These are phyloP conservation scores for Axinella damicornis DNA, from an alignment of 37 sponge, comb jelly and placozoan genomes.

Conservation along the genomic window DNA sequence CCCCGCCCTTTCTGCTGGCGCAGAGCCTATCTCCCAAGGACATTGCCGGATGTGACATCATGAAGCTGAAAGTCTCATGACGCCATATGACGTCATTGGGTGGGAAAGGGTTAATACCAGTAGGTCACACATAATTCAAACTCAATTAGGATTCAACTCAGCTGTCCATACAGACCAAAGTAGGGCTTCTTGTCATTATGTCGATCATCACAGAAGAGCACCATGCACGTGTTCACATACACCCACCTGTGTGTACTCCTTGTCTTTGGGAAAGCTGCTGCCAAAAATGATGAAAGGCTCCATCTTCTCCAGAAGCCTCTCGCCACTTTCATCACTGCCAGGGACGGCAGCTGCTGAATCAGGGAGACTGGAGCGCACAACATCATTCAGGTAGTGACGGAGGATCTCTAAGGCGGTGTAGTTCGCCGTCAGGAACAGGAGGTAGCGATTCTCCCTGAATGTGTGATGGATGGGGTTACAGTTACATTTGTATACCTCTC, in stretches of 20 bases:
- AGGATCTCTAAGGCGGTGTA: conserved; percentile 91
- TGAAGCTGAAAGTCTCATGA: too few species aligned
- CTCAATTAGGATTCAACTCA: too few species aligned
- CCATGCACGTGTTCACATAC: background rate
- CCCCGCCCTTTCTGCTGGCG: too few species aligned
- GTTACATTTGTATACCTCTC: background rate
- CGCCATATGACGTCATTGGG: too few species aligned
- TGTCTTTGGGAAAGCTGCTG: conserved; percentile 95
- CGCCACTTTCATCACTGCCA: background rate
- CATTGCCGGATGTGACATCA: too few species aligned
- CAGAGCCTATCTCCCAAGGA: too few species aligned
- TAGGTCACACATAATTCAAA: too few species aligned
- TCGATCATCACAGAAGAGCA: background rate
- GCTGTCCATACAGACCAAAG: too few species aligned
- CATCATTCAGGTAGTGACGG: conserved; percentile 50
- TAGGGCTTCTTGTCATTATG: too few species aligned
- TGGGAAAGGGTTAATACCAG: too few species aligned
- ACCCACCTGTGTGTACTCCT: conserved; percentile 94
- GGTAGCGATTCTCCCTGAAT: conserved; percentile 91
- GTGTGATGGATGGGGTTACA: background rate
- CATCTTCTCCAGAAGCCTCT: background rate
- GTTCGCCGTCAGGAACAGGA: conserved; percentile 92
- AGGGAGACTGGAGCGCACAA: background rate
- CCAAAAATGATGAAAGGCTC: conserved; percentile 91
- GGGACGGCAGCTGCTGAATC: background rate